These are phyloP conservation scores for Sciaenops ocellatus DNA, from an alignment of 2,797 vertebrate species.

Conservation along the genomic window DNA sequence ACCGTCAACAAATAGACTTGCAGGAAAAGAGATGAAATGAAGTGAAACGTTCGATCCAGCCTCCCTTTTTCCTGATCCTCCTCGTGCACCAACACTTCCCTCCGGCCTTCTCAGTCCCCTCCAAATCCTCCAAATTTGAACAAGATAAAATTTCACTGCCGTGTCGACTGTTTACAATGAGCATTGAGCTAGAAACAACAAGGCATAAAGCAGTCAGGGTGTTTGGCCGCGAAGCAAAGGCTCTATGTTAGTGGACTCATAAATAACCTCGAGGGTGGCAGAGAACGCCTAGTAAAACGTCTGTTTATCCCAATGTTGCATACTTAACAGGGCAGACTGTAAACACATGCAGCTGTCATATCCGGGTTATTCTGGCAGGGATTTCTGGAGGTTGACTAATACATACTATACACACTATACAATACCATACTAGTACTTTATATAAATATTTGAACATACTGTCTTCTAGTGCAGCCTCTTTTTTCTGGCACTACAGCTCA, in stretches of 20 bases:
- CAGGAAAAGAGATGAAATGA: not conserved
- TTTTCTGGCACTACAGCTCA: too few species aligned
- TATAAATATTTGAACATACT: not conserved
- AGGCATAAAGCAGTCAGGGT: slow-evolving; percentile 39
- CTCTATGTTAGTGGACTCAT: slow-evolving; percentile 32
- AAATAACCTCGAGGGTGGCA: slow-evolving; percentile 55
- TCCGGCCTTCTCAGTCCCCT: not conserved
- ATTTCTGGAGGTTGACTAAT: slow-evolving; percentile 1
- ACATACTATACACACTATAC: too few species aligned
- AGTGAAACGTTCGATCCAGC: not conserved
- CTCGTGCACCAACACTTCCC: accelerated
- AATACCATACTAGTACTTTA: not conserved
- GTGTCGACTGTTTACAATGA: slow-evolving; percentile 44
- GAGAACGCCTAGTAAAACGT: slow-evolving; percentile 58
- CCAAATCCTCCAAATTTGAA: slow-evolving; percentile 18
- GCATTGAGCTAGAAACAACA: slow-evolving; percentile 42
- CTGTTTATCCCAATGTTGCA: slow-evolving; percentile 53
- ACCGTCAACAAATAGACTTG: not conserved
- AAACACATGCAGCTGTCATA: slow-evolving; percentile 31
- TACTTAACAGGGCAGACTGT: slow-evolving; percentile 44
- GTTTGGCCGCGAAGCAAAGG: slow-evolving; percentile 51
- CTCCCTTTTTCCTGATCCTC: not conserved
- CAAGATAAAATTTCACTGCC: slow-evolving; percentile 37
- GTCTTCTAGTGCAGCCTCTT: not conserved
- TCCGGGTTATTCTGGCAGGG: slow-evolving; percentile 2